Base-by-base conservation (phyloP, 2,888 invertebrate species). In the Anticlea derivata region DNA sequence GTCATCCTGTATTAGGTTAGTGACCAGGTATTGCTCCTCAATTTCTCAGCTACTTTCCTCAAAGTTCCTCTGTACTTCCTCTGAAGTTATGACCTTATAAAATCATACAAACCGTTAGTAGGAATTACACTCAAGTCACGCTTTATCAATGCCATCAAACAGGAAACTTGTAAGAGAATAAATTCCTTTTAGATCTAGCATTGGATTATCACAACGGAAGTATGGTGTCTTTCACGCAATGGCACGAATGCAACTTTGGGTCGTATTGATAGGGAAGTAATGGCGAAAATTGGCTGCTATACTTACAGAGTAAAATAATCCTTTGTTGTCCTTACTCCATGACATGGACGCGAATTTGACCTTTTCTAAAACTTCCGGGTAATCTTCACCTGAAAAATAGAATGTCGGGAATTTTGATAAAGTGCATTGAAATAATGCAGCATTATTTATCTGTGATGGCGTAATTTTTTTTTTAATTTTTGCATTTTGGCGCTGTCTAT, bases 321-420 rank as follows among this genome's bases (percentile, higher is more conserved):
- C 99, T 73, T 94, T 94, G 80, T 98, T 95, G 83, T 99, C 98
- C 75, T 97, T 97, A 20, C 97, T 97, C 99, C 99, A 99, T 0
- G 96, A 93, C 85, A 99, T 93, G 7, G 94, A 92, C 1, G 98
- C 96, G 81, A 96, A 99, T 83, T 99, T 99, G 0, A 98, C 96
- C 78, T 97, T 96, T 69, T 95, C 94, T 59, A 99, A 89, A n/a
- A 94, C 92, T 80, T 99, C 99, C 7, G 95, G 93, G 63, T 96
- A 95, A 73, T 98, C 97, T 75, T 96, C 92, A 44, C 96, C 96
- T 86, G 89, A 1, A 29, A 40, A 44, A 39, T n/a, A 41, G 10
- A 6, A 10, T n/a, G n/a, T n/a, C n/a, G n/a, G n/a, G n/a, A n/a
- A n/a, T n/a, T n/a, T n/a, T n/a, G n/a, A n/a, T n/a, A n/a, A n/a